Conservation (phyloP, 2,113 vertebrate species). For the Lagenorhynchus albirostris region DNA sequence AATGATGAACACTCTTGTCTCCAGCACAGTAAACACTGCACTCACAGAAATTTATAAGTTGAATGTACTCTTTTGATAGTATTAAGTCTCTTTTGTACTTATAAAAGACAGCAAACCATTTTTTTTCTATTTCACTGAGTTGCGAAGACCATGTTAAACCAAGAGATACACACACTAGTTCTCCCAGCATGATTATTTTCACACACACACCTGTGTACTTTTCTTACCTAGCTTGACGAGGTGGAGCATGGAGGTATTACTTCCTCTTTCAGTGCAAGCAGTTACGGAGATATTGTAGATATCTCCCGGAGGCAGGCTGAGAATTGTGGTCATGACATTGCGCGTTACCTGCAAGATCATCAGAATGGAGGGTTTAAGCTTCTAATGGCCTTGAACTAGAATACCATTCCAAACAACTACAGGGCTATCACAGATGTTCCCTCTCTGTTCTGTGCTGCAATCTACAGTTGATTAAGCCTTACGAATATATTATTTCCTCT, state of each 20-base stretch:
- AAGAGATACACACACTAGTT: background rate
- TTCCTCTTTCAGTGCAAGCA: constrained; percentile 93
- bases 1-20: background rate
- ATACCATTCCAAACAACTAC: background rate
- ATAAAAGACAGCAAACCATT: background rate
- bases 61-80: background rate
- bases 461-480: background rate
- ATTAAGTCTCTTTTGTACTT: background rate
- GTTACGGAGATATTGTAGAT: constrained; percentile 97
- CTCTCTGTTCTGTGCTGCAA: background rate
- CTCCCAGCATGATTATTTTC: background rate
- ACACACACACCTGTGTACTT: background rate
- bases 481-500: background rate
- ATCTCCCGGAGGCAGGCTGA: constrained; percentile 93
- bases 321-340: constrained; percentile 89
- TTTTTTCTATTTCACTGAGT: background rate
- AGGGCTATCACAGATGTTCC: too few relatives aligned
- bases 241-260: constrained; percentile 89
- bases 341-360: constrained; percentile 87
- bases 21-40: background rate
- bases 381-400: background rate
- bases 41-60: background rate
- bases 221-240: constrained; percentile 93
- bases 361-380: background rate
- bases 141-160: background rate